A percentile compares a stretch with the other conserved stretches of the same genome.
Evolutionary conservation across 2,113 vertebrate genomes (phyloP).

Genomic region (Peromyscus polionotus): DNA sequence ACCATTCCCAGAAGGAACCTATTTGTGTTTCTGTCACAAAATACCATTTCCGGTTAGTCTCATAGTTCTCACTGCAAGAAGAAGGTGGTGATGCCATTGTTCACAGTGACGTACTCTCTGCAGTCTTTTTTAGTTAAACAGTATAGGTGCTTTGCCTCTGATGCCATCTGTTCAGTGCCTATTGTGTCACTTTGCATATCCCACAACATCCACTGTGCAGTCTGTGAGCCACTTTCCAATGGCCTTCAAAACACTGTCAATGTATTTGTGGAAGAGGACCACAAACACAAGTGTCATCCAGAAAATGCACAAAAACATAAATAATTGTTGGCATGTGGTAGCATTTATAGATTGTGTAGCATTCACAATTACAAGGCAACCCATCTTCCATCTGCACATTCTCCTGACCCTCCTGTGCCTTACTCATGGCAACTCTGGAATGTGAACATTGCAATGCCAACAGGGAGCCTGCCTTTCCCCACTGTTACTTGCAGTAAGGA

Average conservation of each 20-base stretch:
- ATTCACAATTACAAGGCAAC: not conserved
- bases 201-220: not conserved
- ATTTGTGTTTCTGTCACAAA: not conserved
- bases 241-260: not conserved
- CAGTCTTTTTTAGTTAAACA: not conserved
- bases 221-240: not conserved
- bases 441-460: not conserved
- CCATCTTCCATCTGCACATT: not conserved
- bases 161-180: slow-evolving; percentile 27
- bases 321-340: not conserved
- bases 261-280: not conserved
- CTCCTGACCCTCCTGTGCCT: not conserved
- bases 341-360: not conserved
- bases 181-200: slow-evolving; percentile 31
- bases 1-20: not conserved
- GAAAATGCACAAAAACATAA: not conserved
- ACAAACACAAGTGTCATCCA: not conserved
- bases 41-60: slow-evolving; percentile 33
- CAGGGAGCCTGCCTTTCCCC: not conserved
- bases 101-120: not conserved
- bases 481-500: not conserved
- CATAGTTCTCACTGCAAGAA: not conserved
- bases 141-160: not conserved
- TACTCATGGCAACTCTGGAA: not conserved
- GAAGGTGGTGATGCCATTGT: slow-evolving; percentile 21